A percentile compares a stretch with the other conserved stretches of the same genome.
Evolutionary conservation across 2,888 invertebrate species (phyloP).

Genomic region (Eilema caniola): DNA sequence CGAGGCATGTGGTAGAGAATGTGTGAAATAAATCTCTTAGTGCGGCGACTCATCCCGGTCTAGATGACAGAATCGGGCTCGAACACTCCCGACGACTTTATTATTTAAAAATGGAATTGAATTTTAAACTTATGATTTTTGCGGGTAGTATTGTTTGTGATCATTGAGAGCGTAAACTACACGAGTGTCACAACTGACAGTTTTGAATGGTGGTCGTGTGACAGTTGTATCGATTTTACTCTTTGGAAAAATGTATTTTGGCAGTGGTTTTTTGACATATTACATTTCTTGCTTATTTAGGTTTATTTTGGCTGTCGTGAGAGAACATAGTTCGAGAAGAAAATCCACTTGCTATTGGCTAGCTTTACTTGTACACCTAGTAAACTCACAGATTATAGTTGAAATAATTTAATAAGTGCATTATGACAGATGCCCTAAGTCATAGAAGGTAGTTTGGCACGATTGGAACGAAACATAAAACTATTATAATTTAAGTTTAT

Average conservation of each 20-base stretch:
- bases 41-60: constrained; percentile 54
- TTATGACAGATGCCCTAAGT: too few relatives aligned
- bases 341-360: too few relatives aligned
- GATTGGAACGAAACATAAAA: too few relatives aligned
- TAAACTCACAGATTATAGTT: too few relatives aligned
- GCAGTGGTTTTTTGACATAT: not conserved
- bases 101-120: constrained; percentile 51
- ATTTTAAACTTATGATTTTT: constrained; percentile 41
- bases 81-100: constrained; percentile 60
- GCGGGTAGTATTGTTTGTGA: constrained; percentile 8
- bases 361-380: too few relatives aligned
- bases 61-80: constrained; percentile 64
- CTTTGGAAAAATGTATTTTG: not conserved
- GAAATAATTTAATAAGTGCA: too few relatives aligned
- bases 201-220: constrained; percentile 1
- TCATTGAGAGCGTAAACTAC: constrained; percentile 5
- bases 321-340: too few relatives aligned
- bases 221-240: not conserved
- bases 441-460: too few relatives aligned
- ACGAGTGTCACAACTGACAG: not conserved
- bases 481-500: too few relatives aligned
- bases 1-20: constrained; percentile 37
- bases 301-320: too few relatives aligned
- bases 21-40: constrained; percentile 66
- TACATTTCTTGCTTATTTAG: not conserved